Conservation (phyloP, 2,888 invertebrate genomes). For the Villa cingulata region DNA sequence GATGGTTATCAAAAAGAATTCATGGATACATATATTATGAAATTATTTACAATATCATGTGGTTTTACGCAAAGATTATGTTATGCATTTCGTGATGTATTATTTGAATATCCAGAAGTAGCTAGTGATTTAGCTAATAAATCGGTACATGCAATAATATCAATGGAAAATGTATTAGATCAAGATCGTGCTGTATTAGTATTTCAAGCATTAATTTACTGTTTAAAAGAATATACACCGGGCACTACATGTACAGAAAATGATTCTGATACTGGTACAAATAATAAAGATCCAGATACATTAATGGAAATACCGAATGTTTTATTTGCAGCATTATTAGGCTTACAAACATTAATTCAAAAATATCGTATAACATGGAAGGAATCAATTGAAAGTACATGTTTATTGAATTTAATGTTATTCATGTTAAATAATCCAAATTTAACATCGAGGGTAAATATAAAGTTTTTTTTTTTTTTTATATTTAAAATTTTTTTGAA, state of each 20-base stretch:
- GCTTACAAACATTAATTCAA: constrained; percentile 48
- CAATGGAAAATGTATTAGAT: constrained; percentile 41
- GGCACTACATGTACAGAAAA: constrained; percentile 7
- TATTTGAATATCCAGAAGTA: constrained; percentile 15
- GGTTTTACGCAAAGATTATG: constrained; percentile 48
- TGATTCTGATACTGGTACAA: not conserved
- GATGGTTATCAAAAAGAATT: constrained; percentile 28
- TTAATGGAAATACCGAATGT: constrained; percentile 39
- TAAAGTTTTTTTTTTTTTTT: constrained; percentile 15
- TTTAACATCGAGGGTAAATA: constrained; percentile 39
- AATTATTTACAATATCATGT: constrained; percentile 47
- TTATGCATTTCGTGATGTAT: constrained; percentile 43
- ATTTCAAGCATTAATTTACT: constrained; percentile 47
- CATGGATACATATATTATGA: constrained; percentile 44
- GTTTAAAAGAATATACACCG: constrained; percentile 41
- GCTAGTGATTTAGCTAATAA: constrained; percentile 28
- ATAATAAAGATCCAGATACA: constrained; percentile 24
- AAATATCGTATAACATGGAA: constrained; percentile 63
- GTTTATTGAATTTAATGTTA: constrained; percentile 43
- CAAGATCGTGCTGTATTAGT: constrained; percentile 48
- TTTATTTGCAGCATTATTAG: constrained; percentile 52
- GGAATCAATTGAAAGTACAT: constrained; percentile 61
- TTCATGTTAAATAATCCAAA: constrained; percentile 41
- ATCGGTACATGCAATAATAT: constrained; percentile 30
- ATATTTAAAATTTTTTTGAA: not conserved